Evolutionary conservation across 2,797 vertebrate genomes (phyloP).

Genomic region (Pseudomugil tenellus): DNA sequence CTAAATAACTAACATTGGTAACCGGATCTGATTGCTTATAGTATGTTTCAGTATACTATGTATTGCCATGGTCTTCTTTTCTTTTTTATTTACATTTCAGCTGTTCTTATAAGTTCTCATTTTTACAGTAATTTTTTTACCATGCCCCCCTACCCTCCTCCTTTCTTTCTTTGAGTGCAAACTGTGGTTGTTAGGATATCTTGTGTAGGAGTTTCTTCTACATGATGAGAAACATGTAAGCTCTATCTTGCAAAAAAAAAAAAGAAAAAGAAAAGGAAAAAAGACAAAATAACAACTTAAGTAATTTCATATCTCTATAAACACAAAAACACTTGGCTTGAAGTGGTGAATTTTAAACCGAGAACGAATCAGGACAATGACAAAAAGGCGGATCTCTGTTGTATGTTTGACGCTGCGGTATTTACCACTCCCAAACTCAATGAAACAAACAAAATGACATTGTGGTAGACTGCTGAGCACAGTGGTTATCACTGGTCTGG

Average conservation of each 20-base stretch:
- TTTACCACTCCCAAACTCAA: neutral
- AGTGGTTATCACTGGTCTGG: neutral
- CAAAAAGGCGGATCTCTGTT: neutral
- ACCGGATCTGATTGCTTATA: too few species aligned
- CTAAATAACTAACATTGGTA: constrained; percentile 27
- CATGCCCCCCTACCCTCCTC: too few species aligned
- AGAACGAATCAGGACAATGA: neutral
- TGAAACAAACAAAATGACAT: neutral
- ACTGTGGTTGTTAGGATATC: neutral
- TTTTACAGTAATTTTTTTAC: too few species aligned
- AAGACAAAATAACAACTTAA: neutral
- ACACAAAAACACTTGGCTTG: neutral
- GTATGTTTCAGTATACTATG: too few species aligned
- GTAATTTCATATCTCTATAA: neutral
- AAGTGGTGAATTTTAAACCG: neutral
- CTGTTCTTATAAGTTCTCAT: too few species aligned
- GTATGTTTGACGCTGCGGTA: neutral
- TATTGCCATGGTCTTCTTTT: too few species aligned
- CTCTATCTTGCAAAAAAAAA: neutral
- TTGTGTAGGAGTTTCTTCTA: neutral
- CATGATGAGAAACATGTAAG: neutral
- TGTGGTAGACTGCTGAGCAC: neutral
- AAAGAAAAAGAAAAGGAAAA: neutral
- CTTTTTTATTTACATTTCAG: too few species aligned
- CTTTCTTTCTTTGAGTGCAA: neutral